A percentile compares a stretch with the other conserved stretches of the same genome.
phyloP scores from a whole-genome alignment of 1,140 invertebrate genomes.

The Chelonus insularis region DNA sequence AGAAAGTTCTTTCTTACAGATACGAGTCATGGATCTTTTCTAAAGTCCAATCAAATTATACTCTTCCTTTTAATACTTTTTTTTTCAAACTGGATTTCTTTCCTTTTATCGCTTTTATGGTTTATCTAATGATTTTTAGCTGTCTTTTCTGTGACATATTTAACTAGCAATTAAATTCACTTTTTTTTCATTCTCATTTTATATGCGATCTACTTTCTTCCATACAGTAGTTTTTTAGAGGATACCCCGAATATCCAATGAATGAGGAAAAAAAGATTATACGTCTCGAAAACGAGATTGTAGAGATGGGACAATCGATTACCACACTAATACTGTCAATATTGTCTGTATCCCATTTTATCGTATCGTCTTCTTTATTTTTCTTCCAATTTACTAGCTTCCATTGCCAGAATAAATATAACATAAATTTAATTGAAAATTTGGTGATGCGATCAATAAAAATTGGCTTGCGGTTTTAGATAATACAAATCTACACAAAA shows the following conservation, averaged over 20 bases:
- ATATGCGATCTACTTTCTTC: background rate
- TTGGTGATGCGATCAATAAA: background rate
- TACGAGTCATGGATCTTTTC: conserved; percentile 8
- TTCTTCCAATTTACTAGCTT: background rate
- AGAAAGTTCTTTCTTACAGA: background rate
- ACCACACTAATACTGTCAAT: conserved; percentile 5
- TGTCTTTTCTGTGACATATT: background rate
- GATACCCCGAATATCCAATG: conserved; percentile 4
- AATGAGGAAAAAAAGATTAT: background rate
- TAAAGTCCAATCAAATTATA: conserved; percentile 13
- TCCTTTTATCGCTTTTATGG: background rate
- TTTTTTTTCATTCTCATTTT: background rate
- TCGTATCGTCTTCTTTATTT: background rate
- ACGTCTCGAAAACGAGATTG: background rate
- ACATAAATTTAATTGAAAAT: background rate
- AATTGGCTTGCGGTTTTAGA: too few species aligned
- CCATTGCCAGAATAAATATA: background rate
- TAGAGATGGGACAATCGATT: conserved; percentile 15
- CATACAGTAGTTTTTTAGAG: conserved; percentile 1
- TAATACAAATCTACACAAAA: too few species aligned
- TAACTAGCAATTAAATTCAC: conserved; percentile 4
- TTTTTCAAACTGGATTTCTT: background rate
- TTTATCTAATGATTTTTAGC: conserved; percentile 11
- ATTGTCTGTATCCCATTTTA: background rate
- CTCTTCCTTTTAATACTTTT: background rate